phyloP scores from a whole-genome alignment of 1,140 invertebrate species.

The Paralvinella palmiformis region DNA sequence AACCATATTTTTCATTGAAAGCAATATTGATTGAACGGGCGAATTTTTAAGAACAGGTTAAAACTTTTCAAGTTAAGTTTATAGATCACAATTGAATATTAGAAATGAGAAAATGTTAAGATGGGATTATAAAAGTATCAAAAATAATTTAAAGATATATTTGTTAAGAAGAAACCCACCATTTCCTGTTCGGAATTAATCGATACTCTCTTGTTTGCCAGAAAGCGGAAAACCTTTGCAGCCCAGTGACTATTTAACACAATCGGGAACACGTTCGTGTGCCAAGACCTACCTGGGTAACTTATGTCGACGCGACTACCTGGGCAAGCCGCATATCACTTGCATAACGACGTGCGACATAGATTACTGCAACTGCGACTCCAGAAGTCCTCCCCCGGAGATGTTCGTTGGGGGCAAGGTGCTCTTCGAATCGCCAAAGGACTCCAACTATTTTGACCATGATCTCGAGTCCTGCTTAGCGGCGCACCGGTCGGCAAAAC shows the following conservation, averaged over 20 bases:
- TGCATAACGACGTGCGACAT: slow-evolving; percentile 12
- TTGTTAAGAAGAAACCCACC: not conserved
- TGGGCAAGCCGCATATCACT: slow-evolving; percentile 14
- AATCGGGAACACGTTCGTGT: slow-evolving; percentile 11
- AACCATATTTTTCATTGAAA: not conserved
- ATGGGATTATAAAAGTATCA: too few relatives aligned
- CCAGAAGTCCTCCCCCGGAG: slow-evolving; percentile 12
- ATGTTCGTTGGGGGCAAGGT: slow-evolving; percentile 12
- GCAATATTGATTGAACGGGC: not conserved
- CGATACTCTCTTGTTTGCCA: not conserved
- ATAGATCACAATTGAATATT: too few relatives aligned
- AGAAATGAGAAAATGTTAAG: too few relatives aligned
- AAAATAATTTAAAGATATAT: too few relatives aligned
- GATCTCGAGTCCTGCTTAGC: not conserved
- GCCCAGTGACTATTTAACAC: slow-evolving; percentile 5
- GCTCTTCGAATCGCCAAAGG: slow-evolving; percentile 5
- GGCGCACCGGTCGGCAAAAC: too few relatives aligned
- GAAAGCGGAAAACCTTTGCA: not conserved
- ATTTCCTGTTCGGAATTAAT: not conserved
- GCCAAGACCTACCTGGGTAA: slow-evolving; percentile 17
- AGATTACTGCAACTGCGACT: slow-evolving; percentile 17
- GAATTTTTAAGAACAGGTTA: not conserved
- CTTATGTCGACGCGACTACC: slow-evolving; percentile 13
- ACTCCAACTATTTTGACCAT: not conserved
- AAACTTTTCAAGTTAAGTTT: too few relatives aligned